Conservation (phyloP, 2,113 vertebrate species). For the Ochotona princeps region DNA sequence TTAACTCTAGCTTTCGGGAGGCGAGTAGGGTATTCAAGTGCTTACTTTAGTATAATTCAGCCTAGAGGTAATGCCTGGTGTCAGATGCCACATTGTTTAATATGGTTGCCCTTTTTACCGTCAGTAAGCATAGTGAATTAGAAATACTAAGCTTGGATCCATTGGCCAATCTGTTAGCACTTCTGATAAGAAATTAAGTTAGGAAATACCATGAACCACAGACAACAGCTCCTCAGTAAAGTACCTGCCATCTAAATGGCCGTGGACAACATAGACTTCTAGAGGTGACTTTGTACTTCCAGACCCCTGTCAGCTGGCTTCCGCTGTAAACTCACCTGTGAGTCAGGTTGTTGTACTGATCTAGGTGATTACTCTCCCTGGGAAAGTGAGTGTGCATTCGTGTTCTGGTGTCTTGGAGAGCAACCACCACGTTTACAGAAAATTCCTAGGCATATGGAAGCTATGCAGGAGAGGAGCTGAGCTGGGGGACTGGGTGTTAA, state of each 20-base stretch:
- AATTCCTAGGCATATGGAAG: not conserved
- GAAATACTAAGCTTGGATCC: not conserved
- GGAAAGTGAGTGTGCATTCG: not conserved
- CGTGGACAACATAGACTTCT: not conserved
- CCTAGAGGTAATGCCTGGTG: not conserved
- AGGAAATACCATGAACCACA: not conserved
- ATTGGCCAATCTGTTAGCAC: not conserved
- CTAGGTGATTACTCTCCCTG: not conserved
- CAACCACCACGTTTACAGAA: not conserved
- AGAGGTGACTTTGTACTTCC: slow-evolving; percentile 23
- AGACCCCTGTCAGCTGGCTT: not conserved
- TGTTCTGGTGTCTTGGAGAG: not conserved
- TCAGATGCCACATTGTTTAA: not conserved
- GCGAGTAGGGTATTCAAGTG: not conserved
- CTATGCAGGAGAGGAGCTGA: not conserved
- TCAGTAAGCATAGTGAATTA: slow-evolving; percentile 3
- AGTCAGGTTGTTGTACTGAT: not conserved
- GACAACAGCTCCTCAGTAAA: not conserved
- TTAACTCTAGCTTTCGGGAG: not conserved
- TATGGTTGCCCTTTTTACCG: not conserved
- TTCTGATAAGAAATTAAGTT: slow-evolving; percentile 15
- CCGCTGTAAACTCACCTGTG: not conserved
- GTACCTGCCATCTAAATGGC: not conserved
- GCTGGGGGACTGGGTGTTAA: not conserved
- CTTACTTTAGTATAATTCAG: not conserved